Evolutionary conservation across 1,140 invertebrate genomes (phyloP).

Genomic region (Goniozus legneri): DNA sequence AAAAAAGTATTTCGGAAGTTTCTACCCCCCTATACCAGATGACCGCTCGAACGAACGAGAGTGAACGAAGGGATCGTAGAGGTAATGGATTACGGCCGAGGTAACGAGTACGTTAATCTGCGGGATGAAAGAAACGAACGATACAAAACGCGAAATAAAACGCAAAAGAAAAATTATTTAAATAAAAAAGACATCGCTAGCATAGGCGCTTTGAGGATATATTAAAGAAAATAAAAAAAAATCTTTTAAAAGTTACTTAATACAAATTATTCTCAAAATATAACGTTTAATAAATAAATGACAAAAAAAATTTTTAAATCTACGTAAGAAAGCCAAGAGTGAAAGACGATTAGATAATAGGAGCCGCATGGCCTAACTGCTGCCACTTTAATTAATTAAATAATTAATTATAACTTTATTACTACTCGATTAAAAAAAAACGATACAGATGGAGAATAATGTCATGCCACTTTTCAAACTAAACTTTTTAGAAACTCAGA

Average conservation of each 20-base stretch:
- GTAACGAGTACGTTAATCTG: too few relatives aligned
- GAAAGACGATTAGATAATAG: constrained; percentile 50
- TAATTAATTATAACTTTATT: constrained; percentile 52
- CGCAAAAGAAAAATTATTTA: constrained; percentile 28
- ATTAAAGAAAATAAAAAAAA: too few relatives aligned
- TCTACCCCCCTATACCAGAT: constrained; percentile 13
- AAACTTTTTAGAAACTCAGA: constrained; percentile 49
- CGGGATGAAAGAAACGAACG: constrained; percentile 2
- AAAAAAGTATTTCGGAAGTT: constrained; percentile 15
- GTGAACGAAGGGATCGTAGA: too few relatives aligned
- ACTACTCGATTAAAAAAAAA: constrained; percentile 48
- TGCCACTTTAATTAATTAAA: constrained; percentile 51
- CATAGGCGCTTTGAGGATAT: constrained; percentile 48
- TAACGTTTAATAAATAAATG: constrained; percentile 44
- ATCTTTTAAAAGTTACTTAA: constrained; percentile 46
- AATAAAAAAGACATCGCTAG: constrained; percentile 46
- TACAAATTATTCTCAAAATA: constrained; percentile 48
- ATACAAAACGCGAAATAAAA: constrained; percentile 2
- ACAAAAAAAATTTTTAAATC: constrained; percentile 42
- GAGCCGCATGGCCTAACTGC: constrained; percentile 55
- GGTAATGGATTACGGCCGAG: too few relatives aligned
- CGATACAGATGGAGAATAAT: constrained; percentile 22
- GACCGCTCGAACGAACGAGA: constrained; percentile 6
- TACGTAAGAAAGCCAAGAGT: constrained; percentile 49
- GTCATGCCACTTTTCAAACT: constrained; percentile 50